Percentiles rank a stretch among this genome's conserved stretches.
Conservation (phyloP, 2,797 vertebrate genomes). For the Amniataba percoides region DNA sequence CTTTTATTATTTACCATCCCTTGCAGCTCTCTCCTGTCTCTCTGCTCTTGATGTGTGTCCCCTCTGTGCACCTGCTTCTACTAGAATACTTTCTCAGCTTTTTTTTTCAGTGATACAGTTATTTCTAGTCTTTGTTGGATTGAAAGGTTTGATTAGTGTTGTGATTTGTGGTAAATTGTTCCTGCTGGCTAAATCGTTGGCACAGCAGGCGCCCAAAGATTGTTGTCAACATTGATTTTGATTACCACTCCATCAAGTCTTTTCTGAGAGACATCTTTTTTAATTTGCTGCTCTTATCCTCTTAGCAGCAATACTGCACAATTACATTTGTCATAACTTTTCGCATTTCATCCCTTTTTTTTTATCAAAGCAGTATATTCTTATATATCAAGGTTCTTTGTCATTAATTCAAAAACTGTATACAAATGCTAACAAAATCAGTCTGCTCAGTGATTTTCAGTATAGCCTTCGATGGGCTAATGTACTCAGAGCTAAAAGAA, state of each 20-base stretch:
- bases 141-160: background rate
- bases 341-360: background rate
- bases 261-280: conserved; percentile 1
- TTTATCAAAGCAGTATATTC: background rate
- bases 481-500: background rate
- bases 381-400: background rate
- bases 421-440: background rate
- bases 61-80: conserved; percentile 19
- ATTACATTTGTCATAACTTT: background rate
- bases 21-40: conserved; percentile 20
- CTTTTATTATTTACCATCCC: conserved; percentile 49
- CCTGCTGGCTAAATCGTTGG: background rate
- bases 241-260: background rate
- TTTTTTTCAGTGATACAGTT: background rate
- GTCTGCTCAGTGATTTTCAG: background rate
- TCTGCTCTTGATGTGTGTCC: conserved; percentile 26
- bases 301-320: background rate
- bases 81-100: background rate
- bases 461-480: background rate
- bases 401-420: background rate
- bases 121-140: background rate
- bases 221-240: background rate
- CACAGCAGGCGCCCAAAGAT: background rate
- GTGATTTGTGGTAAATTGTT: background rate
- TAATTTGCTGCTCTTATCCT: background rate